A percentile compares a stretch with the other conserved stretches of the same genome.
These are phyloP conservation scores for Melanocharis versteri DNA, from an alignment of 2,113 vertebrate species.

Conservation along the genomic window DNA sequence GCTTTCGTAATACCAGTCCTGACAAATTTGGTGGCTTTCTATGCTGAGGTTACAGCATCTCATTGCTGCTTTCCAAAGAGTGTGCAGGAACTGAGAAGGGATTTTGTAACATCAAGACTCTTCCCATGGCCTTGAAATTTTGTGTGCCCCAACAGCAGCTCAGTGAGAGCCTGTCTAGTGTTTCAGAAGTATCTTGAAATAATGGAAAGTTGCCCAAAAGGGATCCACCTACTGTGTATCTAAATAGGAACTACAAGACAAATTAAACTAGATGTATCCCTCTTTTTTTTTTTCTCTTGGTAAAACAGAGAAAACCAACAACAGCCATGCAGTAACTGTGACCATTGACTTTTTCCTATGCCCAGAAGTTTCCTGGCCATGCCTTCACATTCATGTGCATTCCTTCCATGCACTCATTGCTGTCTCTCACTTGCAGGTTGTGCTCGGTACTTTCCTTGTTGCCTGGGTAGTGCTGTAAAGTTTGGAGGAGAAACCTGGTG, in stretches of 20 bases:
- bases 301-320: background rate
- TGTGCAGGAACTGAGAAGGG: background rate
- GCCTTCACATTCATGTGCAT: rapidly evolving
- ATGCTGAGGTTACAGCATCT: background rate
- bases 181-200: background rate
- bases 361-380: background rate
- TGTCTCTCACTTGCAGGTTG: constrained; percentile 75
- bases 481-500: constrained; percentile 79
- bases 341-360: rapidly evolving
- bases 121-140: background rate
- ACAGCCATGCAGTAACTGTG: background rate
- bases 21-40: background rate
- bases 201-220: background rate
- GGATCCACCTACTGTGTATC: background rate
- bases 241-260: background rate
- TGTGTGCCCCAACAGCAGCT: background rate
- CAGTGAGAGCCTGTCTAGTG: background rate
- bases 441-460: constrained; percentile 71
- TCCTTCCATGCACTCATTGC: background rate
- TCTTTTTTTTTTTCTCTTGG: background rate
- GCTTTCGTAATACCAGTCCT: background rate
- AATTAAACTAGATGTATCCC: background rate
- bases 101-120: background rate
- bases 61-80: background rate
- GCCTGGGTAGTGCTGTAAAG: constrained; percentile 49